Conservation (phyloP, 1,140 invertebrate species). For the Papilio glaucus region DNA sequence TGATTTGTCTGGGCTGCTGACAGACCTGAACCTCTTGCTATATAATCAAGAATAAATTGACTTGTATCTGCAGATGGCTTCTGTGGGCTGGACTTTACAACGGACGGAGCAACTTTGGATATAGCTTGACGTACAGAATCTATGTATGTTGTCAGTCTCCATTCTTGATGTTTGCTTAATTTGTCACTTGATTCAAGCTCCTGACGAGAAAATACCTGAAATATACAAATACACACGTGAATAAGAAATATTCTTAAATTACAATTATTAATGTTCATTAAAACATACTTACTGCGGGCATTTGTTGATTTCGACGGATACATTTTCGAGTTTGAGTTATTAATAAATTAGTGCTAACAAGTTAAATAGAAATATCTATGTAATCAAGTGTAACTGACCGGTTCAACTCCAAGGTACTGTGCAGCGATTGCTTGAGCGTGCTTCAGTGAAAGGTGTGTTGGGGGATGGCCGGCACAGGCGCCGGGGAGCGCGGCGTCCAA, state of each 20-base stretch:
- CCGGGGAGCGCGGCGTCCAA: constrained; percentile 83
- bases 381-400: constrained; percentile 68
- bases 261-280: too few species aligned
- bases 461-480: constrained; percentile 83
- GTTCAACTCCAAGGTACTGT: constrained; percentile 84
- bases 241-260: too few species aligned
- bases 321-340: too few species aligned
- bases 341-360: too few species aligned
- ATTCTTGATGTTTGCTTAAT: constrained; percentile 81
- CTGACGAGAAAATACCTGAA: constrained; percentile 83
- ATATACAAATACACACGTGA: constrained; percentile 40
- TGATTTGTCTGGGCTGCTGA: constrained; percentile 81
- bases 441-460: constrained; percentile 77
- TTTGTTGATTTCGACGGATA: too few species aligned
- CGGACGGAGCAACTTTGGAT: constrained; percentile 70
- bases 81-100: constrained; percentile 66
- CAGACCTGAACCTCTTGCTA: constrained; percentile 84
- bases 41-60: constrained; percentile 81
- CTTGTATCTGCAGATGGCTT: constrained; percentile 58
- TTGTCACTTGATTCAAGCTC: constrained; percentile 78
- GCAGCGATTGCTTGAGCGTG: constrained; percentile 84
- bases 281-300: too few species aligned
- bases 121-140: constrained; percentile 76
- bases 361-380: too few species aligned
- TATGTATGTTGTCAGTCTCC: constrained; percentile 81